Evolutionary conservation across 2,888 invertebrate species (phyloP), one percentile per base, ranked within the genome.

Genomic region (Agrilus mali): DNA sequence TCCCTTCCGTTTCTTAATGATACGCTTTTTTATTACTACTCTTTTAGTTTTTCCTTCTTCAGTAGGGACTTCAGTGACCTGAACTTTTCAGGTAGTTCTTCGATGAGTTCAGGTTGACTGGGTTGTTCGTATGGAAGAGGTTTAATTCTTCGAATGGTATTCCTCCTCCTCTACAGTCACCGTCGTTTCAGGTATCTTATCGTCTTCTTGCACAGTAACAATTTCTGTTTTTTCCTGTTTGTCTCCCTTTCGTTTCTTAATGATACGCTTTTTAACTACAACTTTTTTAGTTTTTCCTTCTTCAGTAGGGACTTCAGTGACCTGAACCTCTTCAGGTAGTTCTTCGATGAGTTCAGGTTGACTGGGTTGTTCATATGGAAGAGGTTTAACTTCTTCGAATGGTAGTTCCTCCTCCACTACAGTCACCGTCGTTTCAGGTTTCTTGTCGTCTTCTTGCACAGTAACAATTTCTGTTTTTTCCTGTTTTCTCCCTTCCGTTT

Each of bases 221-320:
- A 66, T 60, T 52, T 64, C 66, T 1, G 63, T 68, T 10, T 65
- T 53, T 50, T 69, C 66, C 32, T 65, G 59, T 47, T 56, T 61
- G 36, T 57, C 51, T 43, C 60, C 65, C 49, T 51, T 61, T 12
- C 63, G 60, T 49, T 65, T 65, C 45, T 63, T 69, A 35, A 67
- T 60, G 0, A 63, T 52, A 33, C 67, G 59, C 39, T 62, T 67
- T 38, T 65, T 69, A 4, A 63, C 57, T 33, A 61, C 62, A 39
- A 53, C 56, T 47, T 43, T 55, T 45, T 46, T 54, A 36, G 52
- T 40, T 40, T 49, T 47, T 8, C 53, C 52, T 41, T 55, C 53
- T 38, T 51, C 45, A 17, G 48, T 43, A 12, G 22, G 22, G 2
- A 43, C 42, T 45, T 53, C 53, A 16, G 40, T 59, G 59, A 70